Conservation (phyloP, 2,113 vertebrate genomes). For the Drymodes brunneopygia region DNA sequence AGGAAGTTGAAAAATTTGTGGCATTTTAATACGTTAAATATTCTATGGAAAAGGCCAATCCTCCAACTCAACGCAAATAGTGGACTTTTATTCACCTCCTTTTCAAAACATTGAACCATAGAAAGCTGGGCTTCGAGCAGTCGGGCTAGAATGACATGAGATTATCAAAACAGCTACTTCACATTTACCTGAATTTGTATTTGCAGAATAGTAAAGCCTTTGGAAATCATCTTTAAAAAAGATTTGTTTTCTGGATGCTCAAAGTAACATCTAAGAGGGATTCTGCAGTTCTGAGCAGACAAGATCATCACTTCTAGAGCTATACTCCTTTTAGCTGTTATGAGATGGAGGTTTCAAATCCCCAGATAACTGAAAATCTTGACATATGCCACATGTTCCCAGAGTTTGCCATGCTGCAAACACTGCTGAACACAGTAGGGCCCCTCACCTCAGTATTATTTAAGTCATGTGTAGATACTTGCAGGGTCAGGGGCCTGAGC, state of each 20-base stretch:
- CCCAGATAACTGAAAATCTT: background rate
- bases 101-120: background rate
- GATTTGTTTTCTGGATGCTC: background rate
- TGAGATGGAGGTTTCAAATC: background rate
- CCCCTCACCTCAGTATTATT: background rate
- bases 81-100: background rate
- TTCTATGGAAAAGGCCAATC: background rate
- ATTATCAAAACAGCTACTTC: background rate
- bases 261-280: background rate
- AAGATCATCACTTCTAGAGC: background rate
- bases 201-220: background rate
- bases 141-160: background rate
- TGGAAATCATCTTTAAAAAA: background rate
- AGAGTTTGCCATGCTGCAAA: background rate
- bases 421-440: background rate
- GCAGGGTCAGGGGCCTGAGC: background rate
- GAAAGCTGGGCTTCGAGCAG: background rate
- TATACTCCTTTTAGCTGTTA: background rate
- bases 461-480: background rate
- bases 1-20: background rate
- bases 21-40: background rate
- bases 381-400: fast-evolving
- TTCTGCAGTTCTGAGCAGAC: background rate
- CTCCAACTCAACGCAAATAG: background rate
- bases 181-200: background rate